A percentile compares a stretch with the other conserved stretches of the same genome.
Conservation (phyloP, 1,140 invertebrate genomes). For the Calosoma granatense region DNA sequence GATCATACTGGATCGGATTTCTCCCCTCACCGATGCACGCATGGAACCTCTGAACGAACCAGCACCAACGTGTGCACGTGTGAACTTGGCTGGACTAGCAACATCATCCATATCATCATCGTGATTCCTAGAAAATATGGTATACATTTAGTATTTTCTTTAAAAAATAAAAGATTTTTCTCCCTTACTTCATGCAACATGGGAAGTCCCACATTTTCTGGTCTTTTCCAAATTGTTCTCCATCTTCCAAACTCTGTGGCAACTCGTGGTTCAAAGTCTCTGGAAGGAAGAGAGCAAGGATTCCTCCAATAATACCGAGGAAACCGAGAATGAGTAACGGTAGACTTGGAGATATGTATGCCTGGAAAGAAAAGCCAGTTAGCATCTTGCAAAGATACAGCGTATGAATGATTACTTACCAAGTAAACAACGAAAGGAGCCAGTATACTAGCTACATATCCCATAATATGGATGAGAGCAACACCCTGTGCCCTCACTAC, state of each 20-base stretch:
- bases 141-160: slow-evolving; percentile 14
- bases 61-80: slow-evolving; percentile 27
- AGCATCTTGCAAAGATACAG: neutral
- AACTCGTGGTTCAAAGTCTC: slow-evolving; percentile 75
- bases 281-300: slow-evolving; percentile 63
- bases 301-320: slow-evolving; percentile 59
- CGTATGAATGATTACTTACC: slow-evolving; percentile 34
- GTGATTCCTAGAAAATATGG: slow-evolving; percentile 28
- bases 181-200: slow-evolving; percentile 50
- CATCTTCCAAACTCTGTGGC: slow-evolving; percentile 72
- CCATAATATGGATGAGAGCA: slow-evolving; percentile 74
- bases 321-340: slow-evolving; percentile 65
- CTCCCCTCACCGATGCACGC: slow-evolving; percentile 50
- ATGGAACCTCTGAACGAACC: slow-evolving; percentile 38
- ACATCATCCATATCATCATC: slow-evolving; percentile 27
- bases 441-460: slow-evolving; percentile 70
- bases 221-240: slow-evolving; percentile 70
- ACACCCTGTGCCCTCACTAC: slow-evolving; percentile 77
- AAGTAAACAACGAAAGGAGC: slow-evolving; percentile 75
- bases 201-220: slow-evolving; percentile 71
- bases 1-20: slow-evolving; percentile 55
- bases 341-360: slow-evolving; percentile 52
- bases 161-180: slow-evolving; percentile 12
- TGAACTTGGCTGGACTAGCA: slow-evolving; percentile 27
- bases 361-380: slow-evolving; percentile 38